phyloP scores from a whole-genome alignment of 2,113 vertebrate genomes.

The Hemichromis elongatus region DNA sequence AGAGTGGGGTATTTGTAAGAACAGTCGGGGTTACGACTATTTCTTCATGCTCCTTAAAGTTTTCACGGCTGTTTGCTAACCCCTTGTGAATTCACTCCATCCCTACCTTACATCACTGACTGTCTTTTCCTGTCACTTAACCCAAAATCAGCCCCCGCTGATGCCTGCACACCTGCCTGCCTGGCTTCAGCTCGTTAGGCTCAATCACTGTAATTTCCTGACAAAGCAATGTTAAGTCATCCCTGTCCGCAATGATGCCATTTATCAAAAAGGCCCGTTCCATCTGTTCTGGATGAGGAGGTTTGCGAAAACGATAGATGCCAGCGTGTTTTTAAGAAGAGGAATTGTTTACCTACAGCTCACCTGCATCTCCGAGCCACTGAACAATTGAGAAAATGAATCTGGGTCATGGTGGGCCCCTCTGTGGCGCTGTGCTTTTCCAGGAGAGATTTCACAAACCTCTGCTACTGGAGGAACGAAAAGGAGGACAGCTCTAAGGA shows the following conservation, averaged over 20 bases:
- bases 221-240: constrained; percentile 3
- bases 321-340: background rate
- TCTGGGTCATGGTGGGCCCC: constrained; percentile 54
- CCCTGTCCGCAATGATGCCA: background rate
- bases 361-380: constrained; percentile 24
- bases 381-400: constrained; percentile 28
- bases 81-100: background rate
- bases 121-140: background rate
- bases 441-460: constrained; percentile 40
- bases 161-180: background rate
- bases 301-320: background rate
- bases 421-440: constrained; percentile 23
- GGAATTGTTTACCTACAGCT: background rate
- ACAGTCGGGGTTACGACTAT: background rate
- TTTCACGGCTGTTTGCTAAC: background rate
- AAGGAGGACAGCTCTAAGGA: constrained; percentile 59
- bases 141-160: background rate
- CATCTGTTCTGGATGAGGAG: background rate
- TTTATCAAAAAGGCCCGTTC: background rate
- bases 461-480: constrained; percentile 35
- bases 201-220: background rate
- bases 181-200: background rate
- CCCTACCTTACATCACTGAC: background rate
- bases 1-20: constrained; percentile 2
- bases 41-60: background rate